Conservation (phyloP, 2,888 invertebrate genomes). For the Rhagium mordax region DNA sequence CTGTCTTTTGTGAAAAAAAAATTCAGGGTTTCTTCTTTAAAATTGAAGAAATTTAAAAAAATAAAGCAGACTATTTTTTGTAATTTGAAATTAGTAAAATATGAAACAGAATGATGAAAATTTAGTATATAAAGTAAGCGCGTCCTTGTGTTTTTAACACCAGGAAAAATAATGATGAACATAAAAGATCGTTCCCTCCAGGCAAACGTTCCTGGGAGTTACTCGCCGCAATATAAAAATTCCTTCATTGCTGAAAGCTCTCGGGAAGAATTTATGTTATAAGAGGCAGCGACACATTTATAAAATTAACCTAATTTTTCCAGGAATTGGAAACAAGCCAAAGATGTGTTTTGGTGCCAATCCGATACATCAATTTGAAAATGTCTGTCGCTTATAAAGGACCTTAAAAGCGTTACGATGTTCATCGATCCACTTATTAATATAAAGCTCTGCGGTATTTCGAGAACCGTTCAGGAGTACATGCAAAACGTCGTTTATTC, state of each 20-base stretch:
- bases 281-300: neutral
- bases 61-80: too few species aligned
- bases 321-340: constrained; percentile 41
- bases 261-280: neutral
- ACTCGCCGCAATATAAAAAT: neutral
- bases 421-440: constrained; percentile 50
- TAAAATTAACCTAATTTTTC: constrained; percentile 29
- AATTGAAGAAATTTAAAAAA: too few species aligned
- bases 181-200: neutral
- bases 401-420: constrained; percentile 52
- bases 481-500: constrained; percentile 9
- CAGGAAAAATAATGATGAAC: too few species aligned
- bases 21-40: too few species aligned
- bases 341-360: constrained; percentile 41
- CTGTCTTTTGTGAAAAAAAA: too few species aligned
- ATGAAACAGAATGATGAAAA: too few species aligned
- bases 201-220: neutral
- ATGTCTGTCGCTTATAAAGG: constrained; percentile 44
- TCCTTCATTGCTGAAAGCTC: neutral
- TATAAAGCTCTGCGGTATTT: constrained; percentile 8
- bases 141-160: too few species aligned
- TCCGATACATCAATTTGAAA: constrained; percentile 49
- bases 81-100: too few species aligned
- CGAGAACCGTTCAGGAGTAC: constrained; percentile 19
- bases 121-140: too few species aligned